Conservation (phyloP, 2,888 invertebrate species). For the Brenthis ino region DNA sequence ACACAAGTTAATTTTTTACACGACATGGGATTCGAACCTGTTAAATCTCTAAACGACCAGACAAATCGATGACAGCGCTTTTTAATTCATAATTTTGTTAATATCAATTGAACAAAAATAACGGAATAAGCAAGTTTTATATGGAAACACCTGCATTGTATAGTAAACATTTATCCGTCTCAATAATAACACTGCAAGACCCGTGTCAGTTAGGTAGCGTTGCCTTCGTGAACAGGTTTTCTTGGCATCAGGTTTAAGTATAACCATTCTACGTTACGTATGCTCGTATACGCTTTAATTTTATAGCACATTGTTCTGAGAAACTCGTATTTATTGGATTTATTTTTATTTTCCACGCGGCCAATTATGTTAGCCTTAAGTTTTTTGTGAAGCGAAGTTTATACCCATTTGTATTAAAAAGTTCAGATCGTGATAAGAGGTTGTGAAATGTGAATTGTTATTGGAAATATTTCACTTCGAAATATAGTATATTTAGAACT, state of each 20-base stretch:
- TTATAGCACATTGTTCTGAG: constrained; percentile 41
- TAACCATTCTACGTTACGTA: constrained; percentile 33
- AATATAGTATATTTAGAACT: too few relatives aligned
- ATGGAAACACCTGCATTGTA: constrained; percentile 7
- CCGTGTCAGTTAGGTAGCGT: constrained; percentile 32
- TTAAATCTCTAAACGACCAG: too few relatives aligned
- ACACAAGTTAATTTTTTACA: too few relatives aligned
- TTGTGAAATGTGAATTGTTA: too few relatives aligned
- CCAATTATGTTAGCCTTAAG: constrained; percentile 5
- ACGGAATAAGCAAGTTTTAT: constrained; percentile 5
- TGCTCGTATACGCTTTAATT: constrained; percentile 34
- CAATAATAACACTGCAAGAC: constrained; percentile 4
- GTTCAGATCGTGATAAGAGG: too few relatives aligned
- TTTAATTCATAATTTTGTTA: too few relatives aligned
- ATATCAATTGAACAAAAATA: not conserved
- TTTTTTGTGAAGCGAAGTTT: constrained; percentile 4
- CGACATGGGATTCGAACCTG: too few relatives aligned
- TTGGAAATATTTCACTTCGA: too few relatives aligned
- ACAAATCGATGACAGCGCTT: too few relatives aligned
- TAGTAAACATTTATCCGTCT: constrained; percentile 3
- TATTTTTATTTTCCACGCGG: constrained; percentile 28
- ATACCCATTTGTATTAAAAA: not conserved
- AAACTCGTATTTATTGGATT: constrained; percentile 29
- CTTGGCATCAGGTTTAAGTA: constrained; percentile 35
- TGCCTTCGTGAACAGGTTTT: constrained; percentile 35